Evolutionary conservation across 2,888 invertebrate species (phyloP), one percentile per base, ranked within the genome.

Genomic region (Spodoptera littoralis): DNA sequence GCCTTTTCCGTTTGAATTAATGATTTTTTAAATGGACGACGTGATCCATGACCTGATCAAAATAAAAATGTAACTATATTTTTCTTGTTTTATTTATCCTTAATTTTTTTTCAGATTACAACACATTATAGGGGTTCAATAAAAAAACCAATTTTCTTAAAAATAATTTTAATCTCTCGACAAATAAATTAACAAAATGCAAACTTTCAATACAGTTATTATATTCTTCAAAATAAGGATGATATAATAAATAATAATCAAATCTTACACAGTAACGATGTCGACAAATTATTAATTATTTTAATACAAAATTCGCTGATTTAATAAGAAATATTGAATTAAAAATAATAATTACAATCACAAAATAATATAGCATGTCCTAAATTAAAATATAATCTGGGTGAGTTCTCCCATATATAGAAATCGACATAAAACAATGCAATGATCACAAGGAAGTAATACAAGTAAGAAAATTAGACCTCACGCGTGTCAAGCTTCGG

Each of bases 141-240:
- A 53, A 83, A 81, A 82, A 84, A 66, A 60, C n/a, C 69, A 46
- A 58, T 50, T 61, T 80, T 85, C 90, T 92, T 92, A 92, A 89
- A 91, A 93, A 91, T 92, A 91, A 83, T 73, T 94, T 93, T 94
- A 93, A 92, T 94, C 90, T 91, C 92, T 92, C 87, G 92, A 92
- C 90, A 91, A 93, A 93, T 92, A 93, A 94, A 92, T 93, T 92
- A 93, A 93, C 91, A 90, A 88, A 91, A 91, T 90, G 89, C 87
- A 86, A 88, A 87, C 76, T 82, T 85, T 86, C 82, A 87, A 84
- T 88, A 88, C 85, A 88, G 84, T 81, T 36, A 78, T 81, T 79
- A 81, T 83, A 84, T 72, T 84, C 75, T 85, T 88, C 85, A 84
- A 89, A 90, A 89, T 90, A 84, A 88, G 82, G 84, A 87, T 88